A percentile compares a stretch with the other conserved stretches of the same genome.
Conservation (phyloP, 2,888 invertebrate species). For the Callyntrura guangdongensis region DNA sequence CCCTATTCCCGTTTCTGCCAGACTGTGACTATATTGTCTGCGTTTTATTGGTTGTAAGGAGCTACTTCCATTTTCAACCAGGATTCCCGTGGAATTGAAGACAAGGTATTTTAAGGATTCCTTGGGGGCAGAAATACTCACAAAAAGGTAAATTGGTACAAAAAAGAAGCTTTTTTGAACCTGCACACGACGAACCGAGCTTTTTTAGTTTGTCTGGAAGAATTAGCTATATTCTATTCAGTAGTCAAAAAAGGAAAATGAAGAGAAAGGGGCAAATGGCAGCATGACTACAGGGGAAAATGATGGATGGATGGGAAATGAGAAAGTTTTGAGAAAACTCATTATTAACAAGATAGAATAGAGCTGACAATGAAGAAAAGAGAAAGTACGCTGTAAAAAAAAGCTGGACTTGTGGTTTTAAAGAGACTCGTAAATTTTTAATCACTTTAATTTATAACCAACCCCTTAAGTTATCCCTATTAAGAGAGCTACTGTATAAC, state of each 20-base stretch:
- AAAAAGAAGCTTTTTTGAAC: neutral
- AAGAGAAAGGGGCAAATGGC: neutral
- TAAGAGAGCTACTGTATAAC: no score
- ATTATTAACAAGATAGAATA: neutral
- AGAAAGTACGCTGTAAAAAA: neutral
- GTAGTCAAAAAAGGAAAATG: constrained; percentile 25
- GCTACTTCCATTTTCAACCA: neutral
- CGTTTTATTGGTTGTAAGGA: neutral
- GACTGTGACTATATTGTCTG: neutral
- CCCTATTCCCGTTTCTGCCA: neutral
- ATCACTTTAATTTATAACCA: neutral
- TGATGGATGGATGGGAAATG: neutral
- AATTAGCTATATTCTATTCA: constrained; percentile 14
- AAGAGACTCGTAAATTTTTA: constrained; percentile 8
- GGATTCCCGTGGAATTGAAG: neutral
- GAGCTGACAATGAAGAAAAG: constrained; percentile 7
- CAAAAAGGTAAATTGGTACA: neutral
- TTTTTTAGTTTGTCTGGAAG: neutral
- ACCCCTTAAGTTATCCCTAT: no score
- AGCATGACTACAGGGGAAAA: neutral
- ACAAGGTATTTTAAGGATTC: neutral
- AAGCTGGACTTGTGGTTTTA: neutral
- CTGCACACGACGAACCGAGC: neutral
- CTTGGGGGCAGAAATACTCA: constrained; percentile 7
- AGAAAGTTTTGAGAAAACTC: neutral